phyloP scores from a whole-genome alignment of 1,140 invertebrate genomes.

The Drosophila albomicans region DNA sequence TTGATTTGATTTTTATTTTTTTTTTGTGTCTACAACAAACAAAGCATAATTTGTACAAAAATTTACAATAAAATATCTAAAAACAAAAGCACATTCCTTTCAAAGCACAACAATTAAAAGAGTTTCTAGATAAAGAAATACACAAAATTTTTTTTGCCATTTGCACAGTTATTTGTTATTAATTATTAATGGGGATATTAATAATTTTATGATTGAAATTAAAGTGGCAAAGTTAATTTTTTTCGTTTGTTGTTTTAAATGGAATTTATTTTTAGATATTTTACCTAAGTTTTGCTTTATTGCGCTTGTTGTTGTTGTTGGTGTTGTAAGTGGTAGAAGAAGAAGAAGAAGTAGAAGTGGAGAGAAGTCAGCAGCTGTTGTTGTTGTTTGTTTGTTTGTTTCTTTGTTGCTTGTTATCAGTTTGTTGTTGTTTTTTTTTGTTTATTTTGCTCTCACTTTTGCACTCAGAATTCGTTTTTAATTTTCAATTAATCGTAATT shows the following conservation, averaged over 20 bases:
- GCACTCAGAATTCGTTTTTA: slow-evolving; percentile 18
- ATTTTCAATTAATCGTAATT: not conserved
- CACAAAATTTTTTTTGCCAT: slow-evolving; percentile 35
- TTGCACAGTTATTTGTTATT: slow-evolving; percentile 22
- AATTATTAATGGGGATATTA: slow-evolving; percentile 41
- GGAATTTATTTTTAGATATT: slow-evolving; percentile 84
- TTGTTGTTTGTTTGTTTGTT: slow-evolving; percentile 44
- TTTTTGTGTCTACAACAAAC: slow-evolving; percentile 59
- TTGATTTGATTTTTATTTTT: slow-evolving; percentile 14
- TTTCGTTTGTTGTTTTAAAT: slow-evolving; percentile 65
- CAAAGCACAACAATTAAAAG: slow-evolving; percentile 78
- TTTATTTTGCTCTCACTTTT: slow-evolving; percentile 29
- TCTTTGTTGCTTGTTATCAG: slow-evolving; percentile 49
- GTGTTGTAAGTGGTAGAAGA: slow-evolving; percentile 44
- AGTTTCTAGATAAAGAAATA: slow-evolving; percentile 42
- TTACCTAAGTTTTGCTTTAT: slow-evolving; percentile 83
- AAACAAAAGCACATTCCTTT: slow-evolving; percentile 80
- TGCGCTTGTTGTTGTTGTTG: slow-evolving; percentile 49
- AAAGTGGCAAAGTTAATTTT: slow-evolving; percentile 56
- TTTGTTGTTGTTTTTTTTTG: slow-evolving; percentile 30
- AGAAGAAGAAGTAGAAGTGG: slow-evolving; percentile 39
- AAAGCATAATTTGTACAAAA: slow-evolving; percentile 63
- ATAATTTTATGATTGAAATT: slow-evolving; percentile 42
- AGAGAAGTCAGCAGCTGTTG: slow-evolving; percentile 43
- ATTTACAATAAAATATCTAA: slow-evolving; percentile 82